Percentiles rank a stretch among this genome's conserved stretches.
Conservation (phyloP, 2,113 vertebrate species). For the Tragelaphus strepsiceros region DNA sequence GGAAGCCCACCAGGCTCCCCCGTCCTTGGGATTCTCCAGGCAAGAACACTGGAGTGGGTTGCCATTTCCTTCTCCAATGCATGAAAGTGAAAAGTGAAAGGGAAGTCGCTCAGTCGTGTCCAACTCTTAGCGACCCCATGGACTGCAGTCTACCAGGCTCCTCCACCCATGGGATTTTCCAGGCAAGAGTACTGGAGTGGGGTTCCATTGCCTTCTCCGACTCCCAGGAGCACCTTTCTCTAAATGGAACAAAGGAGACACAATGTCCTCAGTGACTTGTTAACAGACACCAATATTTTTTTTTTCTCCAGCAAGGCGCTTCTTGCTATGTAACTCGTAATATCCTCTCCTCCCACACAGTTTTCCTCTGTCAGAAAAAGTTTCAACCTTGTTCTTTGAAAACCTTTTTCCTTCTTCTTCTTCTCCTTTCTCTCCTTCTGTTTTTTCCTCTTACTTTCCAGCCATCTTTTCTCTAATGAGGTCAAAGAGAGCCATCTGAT, state of each 20-base stretch:
- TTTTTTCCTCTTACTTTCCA: neutral
- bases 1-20: too few species aligned
- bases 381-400: conserved; percentile 51
- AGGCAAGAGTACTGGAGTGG: too few species aligned
- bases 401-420: neutral
- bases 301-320: neutral
- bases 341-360: conserved; percentile 1
- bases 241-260: neutral
- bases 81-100: too few species aligned
- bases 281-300: neutral
- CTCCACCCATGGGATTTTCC: too few species aligned
- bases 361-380: neutral
- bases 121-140: too few species aligned
- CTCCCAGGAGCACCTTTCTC: neutral
- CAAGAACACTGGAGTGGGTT: too few species aligned
- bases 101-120: too few species aligned
- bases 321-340: neutral
- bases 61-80: too few species aligned
- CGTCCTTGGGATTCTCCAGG: too few species aligned
- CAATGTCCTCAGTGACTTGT: rapidly evolving
- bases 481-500: neutral
- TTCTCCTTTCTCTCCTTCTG: neutral
- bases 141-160: too few species aligned
- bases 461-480: conserved; percentile 23
- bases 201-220: too few species aligned